These are phyloP conservation scores for Ypsolopha scabrella DNA, from an alignment of 2,888 invertebrate genomes.

Conservation along the genomic window DNA sequence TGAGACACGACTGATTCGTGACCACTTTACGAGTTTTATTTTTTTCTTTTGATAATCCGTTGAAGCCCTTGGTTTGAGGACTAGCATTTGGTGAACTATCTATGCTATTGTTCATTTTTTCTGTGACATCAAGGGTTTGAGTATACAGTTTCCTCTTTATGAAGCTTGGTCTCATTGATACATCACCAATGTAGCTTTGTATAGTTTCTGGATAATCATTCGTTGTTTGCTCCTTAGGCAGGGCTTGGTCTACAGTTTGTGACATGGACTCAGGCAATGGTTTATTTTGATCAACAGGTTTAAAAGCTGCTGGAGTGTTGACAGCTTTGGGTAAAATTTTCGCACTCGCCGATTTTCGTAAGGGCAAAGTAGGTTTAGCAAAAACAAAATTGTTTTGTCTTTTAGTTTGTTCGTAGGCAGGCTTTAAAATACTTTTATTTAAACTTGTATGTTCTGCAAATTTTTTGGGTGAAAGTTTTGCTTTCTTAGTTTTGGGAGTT, in stretches of 20 bases:
- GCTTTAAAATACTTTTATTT: constrained; percentile 10
- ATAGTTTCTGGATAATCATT: constrained; percentile 5
- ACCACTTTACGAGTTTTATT: constrained; percentile 46
- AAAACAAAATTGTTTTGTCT: constrained; percentile 30
- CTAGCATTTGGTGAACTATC: constrained; percentile 29
- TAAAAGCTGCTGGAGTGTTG: background rate
- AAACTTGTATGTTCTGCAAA: background rate
- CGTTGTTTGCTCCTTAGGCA: background rate
- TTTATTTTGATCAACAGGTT: background rate
- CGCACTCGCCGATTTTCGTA: constrained; percentile 18
- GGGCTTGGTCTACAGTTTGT: background rate
- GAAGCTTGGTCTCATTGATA: constrained; percentile 51
- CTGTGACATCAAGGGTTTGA: constrained; percentile 46
- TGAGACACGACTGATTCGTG: constrained; percentile 42
- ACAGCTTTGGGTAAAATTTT: background rate
- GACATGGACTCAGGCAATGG: background rate
- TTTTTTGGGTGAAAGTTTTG: background rate
- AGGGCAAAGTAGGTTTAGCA: constrained; percentile 34
- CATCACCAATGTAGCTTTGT: constrained; percentile 20
- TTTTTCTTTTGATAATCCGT: constrained; percentile 34
- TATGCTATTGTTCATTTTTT: constrained; percentile 30
- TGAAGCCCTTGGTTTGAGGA: constrained; percentile 33
- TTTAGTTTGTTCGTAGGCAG: background rate
- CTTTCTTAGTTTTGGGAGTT: background rate
- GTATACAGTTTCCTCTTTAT: constrained; percentile 55